Evolutionary conservation across 2,888 invertebrate genomes (phyloP), one percentile per base, ranked within the genome.

Genomic region (Andrena marginata): DNA sequence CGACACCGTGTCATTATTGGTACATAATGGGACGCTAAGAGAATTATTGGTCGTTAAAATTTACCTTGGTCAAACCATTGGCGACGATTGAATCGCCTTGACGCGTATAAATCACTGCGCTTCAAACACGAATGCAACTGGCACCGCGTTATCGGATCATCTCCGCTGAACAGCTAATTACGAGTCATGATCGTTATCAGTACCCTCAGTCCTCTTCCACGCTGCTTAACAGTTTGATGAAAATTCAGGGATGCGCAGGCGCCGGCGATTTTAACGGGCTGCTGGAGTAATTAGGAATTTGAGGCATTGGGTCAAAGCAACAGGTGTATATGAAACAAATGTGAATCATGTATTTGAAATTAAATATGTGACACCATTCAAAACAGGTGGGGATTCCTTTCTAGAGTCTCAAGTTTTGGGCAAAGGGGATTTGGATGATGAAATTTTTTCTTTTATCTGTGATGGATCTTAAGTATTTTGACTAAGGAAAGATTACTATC

Each of bases 21-120:
- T 8, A 20, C 69, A 42, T 60, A 71, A 79, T 72, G 51, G 20
- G 13, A 23, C 31, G 13, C 7, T 68, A 62, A 48, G 54, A 7
- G 62, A 62, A 48, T 67, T 67, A 74, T 74, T 33, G 70, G n/a
- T 35, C 23, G 10, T 54, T 49, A 42, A 77, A 60, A 48, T 82
- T 60, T 65, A 42, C 42, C 35, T 56, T 54, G 20, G 35, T 2
- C 72, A 20, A 10, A 13, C 26, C 26, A 1, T 20, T 4, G 26
- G 13, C 26, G n/a, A 35, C n/a, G 13, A 68, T 64, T 35, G 20
- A 7, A 8, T n/a, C 16, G 26, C 4, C 20, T 16, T 26, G 6
- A 42, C 56, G 35, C n/a, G n/a, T 20, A 60, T 59, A 62, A 76
- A 70, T 76, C 33, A 60, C 51, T 16, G 51, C 33, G 35, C 29